phyloP scores from a whole-genome alignment of 2,797 vertebrate species.

The Urocyon cinereoargenteus region DNA sequence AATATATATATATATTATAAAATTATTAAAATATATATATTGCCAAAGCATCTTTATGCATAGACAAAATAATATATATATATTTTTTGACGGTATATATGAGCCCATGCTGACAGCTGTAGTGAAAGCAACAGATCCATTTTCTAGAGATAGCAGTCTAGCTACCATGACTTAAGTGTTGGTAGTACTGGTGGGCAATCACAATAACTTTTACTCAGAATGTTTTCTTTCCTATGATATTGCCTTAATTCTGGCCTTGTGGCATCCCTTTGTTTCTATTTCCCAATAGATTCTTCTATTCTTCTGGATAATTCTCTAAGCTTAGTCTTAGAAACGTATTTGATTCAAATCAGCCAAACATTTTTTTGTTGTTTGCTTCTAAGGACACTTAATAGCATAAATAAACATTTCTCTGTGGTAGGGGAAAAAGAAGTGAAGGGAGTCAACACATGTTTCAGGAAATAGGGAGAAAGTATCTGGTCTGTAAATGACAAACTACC shows the following conservation, averaged over 20 bases:
- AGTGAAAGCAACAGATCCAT: background rate
- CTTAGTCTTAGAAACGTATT: background rate
- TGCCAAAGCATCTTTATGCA: too few relatives aligned
- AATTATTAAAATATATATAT: too few relatives aligned
- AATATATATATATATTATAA: too few relatives aligned
- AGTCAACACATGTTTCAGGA: background rate
- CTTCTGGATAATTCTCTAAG: background rate
- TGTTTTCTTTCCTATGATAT: background rate
- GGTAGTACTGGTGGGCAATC: background rate
- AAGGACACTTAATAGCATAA: background rate
- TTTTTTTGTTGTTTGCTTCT: background rate
- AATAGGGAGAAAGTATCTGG: background rate
- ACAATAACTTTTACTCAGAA: background rate
- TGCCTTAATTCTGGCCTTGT: background rate
- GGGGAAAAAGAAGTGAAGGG: background rate
- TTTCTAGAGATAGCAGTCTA: background rate
- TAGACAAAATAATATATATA: too few relatives aligned
- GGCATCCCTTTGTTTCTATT: background rate
- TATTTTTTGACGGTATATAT: too few relatives aligned
- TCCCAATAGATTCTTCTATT: background rate
- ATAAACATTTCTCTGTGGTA: background rate
- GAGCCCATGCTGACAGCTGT: background rate
- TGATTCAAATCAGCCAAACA: background rate
- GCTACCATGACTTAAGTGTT: too few relatives aligned
- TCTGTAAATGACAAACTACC: background rate